Evolutionary conservation across 2,797 vertebrate species (phyloP).

Genomic region (Acestrorhynchus altus): DNA sequence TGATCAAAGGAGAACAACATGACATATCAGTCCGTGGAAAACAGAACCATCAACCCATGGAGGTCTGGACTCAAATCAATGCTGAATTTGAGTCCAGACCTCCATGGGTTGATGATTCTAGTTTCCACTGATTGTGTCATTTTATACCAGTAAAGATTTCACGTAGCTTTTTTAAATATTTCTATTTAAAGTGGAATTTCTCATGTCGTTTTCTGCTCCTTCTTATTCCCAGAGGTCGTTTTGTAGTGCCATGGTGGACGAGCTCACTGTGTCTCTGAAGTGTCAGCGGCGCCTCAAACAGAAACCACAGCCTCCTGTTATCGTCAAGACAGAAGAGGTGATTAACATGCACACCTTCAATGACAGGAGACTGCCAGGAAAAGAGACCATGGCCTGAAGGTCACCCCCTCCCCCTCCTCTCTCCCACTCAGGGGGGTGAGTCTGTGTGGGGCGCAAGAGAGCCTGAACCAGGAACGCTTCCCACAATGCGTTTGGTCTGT

Average conservation of each 20-base stretch:
- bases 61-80: too few species aligned
- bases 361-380: slow-evolving; percentile 96
- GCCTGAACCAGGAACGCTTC: slow-evolving; percentile 62
- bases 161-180: too few species aligned
- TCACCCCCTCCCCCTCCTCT: slow-evolving; percentile 32
- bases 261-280: slow-evolving; percentile 93
- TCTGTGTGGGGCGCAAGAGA: slow-evolving; percentile 67
- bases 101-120: too few species aligned
- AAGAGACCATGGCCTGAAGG: slow-evolving; percentile 94
- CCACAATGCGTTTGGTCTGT: slow-evolving; percentile 67
- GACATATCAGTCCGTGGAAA: too few species aligned
- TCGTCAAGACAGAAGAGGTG: slow-evolving; percentile 96
- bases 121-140: too few species aligned
- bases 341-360: slow-evolving; percentile 99
- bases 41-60: too few species aligned
- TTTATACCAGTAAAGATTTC: too few species aligned
- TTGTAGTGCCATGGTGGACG: slow-evolving; percentile 96
- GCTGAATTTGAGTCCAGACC: too few species aligned
- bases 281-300: slow-evolving; percentile 95
- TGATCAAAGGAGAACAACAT: too few species aligned
- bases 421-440: slow-evolving; percentile 21
- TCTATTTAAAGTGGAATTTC: too few species aligned
- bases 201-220: slow-evolving; percentile 50
- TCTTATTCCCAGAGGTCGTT: slow-evolving; percentile 86
- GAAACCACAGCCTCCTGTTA: slow-evolving; percentile 92